Percentiles rank a stretch among this genome's conserved stretches.
Conservation (phyloP, 2,888 invertebrate species). For the Smittia sp. region DNA sequence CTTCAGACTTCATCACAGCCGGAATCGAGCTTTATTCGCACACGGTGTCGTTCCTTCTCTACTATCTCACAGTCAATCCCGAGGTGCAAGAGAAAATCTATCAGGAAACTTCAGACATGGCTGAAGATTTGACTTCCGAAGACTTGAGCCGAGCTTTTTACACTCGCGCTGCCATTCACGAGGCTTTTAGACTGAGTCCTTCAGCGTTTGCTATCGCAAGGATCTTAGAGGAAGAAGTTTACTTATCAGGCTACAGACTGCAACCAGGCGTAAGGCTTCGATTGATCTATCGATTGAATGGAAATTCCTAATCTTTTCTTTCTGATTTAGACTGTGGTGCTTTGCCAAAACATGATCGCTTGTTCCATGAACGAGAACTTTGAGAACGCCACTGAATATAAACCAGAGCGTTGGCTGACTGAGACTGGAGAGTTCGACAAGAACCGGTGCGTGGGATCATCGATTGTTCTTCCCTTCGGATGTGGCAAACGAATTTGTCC, state of each 20-base stretch:
- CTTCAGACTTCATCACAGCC: slow-evolving; percentile 28
- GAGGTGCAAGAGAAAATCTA: slow-evolving; percentile 65
- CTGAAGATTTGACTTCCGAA: slow-evolving; percentile 58
- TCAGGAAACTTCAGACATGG: slow-evolving; percentile 60
- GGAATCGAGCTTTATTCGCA: slow-evolving; percentile 59
- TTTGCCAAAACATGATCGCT: slow-evolving; percentile 81
- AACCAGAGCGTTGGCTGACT: slow-evolving; percentile 75
- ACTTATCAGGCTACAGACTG: slow-evolving; percentile 66
- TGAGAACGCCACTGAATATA: slow-evolving; percentile 64
- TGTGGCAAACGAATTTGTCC: slow-evolving; percentile 78
- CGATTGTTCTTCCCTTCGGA: slow-evolving; percentile 76
- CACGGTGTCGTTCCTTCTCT: slow-evolving; percentile 73
- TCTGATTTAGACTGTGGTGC: slow-evolving; percentile 65
- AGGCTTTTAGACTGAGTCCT: slow-evolving; percentile 65
- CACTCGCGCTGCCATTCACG: slow-evolving; percentile 73
- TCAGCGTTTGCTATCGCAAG: slow-evolving; percentile 78
- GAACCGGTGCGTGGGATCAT: slow-evolving; percentile 56
- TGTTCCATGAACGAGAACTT: slow-evolving; percentile 75
- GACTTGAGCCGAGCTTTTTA: slow-evolving; percentile 68
- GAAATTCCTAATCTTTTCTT: slow-evolving; percentile 9
- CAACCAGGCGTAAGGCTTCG: slow-evolving; percentile 64
- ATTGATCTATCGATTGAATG: neutral
- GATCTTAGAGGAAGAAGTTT: slow-evolving; percentile 69
- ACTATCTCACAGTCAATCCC: slow-evolving; percentile 68
- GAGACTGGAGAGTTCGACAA: slow-evolving; percentile 52